A percentile compares a stretch with the other conserved stretches of the same genome.
Evolutionary conservation across 1,140 invertebrate species (phyloP).

Genomic region (Pseudomyrmex concolor): DNA sequence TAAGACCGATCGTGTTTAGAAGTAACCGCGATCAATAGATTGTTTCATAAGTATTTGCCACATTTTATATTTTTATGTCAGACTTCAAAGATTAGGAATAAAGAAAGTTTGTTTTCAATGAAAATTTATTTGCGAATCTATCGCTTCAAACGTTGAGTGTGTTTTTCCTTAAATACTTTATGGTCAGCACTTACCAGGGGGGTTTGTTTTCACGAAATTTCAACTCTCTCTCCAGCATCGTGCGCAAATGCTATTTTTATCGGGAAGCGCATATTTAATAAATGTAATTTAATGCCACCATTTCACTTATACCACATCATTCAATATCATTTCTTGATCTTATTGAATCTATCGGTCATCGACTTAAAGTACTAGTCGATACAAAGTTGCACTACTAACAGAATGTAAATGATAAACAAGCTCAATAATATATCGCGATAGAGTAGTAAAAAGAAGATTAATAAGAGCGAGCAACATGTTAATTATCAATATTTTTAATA

Average conservation of each 20-base stretch:
- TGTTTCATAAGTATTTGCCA: slow-evolving; percentile 25
- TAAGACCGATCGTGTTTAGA: slow-evolving; percentile 47
- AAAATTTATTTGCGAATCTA: background rate
- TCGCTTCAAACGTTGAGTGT: background rate
- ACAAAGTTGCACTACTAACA: background rate
- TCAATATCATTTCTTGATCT: slow-evolving; percentile 29
- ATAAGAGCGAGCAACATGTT: no score
- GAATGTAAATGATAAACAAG: no score
- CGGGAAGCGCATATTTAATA: slow-evolving; percentile 7
- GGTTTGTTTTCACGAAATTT: background rate
- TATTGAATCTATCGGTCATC: slow-evolving; percentile 16
- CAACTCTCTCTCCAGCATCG: background rate
- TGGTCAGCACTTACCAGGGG: no score
- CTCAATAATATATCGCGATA: no score
- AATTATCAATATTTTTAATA: no score
- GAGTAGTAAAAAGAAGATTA: no score
- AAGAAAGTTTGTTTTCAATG: background rate
- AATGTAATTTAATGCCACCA: slow-evolving; percentile 17
- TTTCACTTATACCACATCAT: background rate
- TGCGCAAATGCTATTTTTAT: slow-evolving; percentile 29
- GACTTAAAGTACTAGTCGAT: slow-evolving; percentile 30
- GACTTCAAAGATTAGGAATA: background rate
- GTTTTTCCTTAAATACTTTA: background rate
- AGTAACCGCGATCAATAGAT: slow-evolving; percentile 35
- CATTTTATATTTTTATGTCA: background rate